Conservation (phyloP, 2,113 vertebrate species). For the Cryptoleucopteryx plumbea region DNA sequence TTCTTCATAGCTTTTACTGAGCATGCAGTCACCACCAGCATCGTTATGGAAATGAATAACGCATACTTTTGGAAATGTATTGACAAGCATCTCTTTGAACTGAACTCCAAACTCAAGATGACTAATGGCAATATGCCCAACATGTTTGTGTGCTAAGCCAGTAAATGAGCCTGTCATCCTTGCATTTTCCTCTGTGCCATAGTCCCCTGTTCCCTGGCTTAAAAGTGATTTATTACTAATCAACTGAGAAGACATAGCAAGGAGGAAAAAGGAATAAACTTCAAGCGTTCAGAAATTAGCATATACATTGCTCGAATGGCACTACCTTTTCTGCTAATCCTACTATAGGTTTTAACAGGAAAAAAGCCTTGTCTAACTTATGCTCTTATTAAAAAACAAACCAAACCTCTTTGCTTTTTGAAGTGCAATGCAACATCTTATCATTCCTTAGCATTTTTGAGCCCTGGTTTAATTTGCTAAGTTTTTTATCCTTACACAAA, state of each 20-base stretch:
- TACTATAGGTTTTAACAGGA: neutral
- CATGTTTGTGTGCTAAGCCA: neutral
- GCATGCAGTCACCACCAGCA: neutral
- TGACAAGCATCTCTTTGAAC: conserved; percentile 37
- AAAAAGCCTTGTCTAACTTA: neutral
- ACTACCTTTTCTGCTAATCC: neutral
- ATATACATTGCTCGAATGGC: neutral
- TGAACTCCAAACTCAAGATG: conserved; percentile 10
- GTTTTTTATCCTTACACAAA: neutral
- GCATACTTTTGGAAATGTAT: conserved; percentile 14
- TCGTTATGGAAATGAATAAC: neutral
- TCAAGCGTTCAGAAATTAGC: neutral
- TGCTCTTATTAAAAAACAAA: neutral
- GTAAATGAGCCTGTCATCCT: neutral
- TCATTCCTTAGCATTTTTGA: neutral
- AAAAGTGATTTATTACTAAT: conserved; percentile 17
- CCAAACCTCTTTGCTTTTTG: neutral
- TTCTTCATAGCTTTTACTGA: neutral
- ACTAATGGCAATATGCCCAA: conserved; percentile 1
- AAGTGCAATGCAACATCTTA: neutral
- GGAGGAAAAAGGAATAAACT: conserved; percentile 17
- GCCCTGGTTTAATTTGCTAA: neutral
- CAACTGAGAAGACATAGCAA: neutral
- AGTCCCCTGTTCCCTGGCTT: neutral
- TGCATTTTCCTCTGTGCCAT: neutral